Percentiles rank a stretch among this genome's conserved stretches.
phyloP scores from a whole-genome alignment of 2,113 vertebrate genomes.

The Labrus mixtus region DNA sequence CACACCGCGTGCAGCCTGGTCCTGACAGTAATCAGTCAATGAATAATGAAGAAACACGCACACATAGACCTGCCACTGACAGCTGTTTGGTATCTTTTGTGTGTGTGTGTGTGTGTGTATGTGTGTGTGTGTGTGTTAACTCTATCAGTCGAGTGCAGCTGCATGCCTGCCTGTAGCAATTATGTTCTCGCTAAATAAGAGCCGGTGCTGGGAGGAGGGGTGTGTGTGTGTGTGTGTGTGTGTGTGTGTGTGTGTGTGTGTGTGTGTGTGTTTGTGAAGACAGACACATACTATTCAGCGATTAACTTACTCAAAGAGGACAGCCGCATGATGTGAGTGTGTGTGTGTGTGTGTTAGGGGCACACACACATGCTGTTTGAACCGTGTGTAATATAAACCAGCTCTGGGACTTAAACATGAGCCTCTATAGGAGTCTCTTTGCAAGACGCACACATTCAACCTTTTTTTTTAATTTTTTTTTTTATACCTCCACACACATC shows the following conservation, averaged over 20 bases:
- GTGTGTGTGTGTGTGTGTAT: constrained; percentile 73
- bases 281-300: constrained; percentile 65
- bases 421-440: constrained; percentile 45
- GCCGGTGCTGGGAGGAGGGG: constrained; percentile 28
- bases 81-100: constrained; percentile 74
- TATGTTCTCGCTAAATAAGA: constrained; percentile 70
- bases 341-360: constrained; percentile 47
- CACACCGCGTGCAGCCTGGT: constrained; percentile 67
- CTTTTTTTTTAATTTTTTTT: not conserved
- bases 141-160: constrained; percentile 80
- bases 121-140: constrained; percentile 74
- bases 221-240: constrained; percentile 2
- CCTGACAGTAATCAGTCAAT: constrained; percentile 77
- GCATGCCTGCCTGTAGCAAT: constrained; percentile 80
- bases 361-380: constrained; percentile 67
- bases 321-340: constrained; percentile 45
- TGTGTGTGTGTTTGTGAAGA: constrained; percentile 12
- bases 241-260: constrained; percentile 24
- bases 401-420: constrained; percentile 59
- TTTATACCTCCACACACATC: constrained; percentile 27
- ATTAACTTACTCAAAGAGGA: constrained; percentile 75
- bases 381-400: constrained; percentile 71
- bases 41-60: constrained; percentile 76
- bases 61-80: constrained; percentile 60
- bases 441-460: constrained; percentile 24